phyloP scores from a whole-genome alignment of 1,140 invertebrate genomes.

The Laupala kohalensis region DNA sequence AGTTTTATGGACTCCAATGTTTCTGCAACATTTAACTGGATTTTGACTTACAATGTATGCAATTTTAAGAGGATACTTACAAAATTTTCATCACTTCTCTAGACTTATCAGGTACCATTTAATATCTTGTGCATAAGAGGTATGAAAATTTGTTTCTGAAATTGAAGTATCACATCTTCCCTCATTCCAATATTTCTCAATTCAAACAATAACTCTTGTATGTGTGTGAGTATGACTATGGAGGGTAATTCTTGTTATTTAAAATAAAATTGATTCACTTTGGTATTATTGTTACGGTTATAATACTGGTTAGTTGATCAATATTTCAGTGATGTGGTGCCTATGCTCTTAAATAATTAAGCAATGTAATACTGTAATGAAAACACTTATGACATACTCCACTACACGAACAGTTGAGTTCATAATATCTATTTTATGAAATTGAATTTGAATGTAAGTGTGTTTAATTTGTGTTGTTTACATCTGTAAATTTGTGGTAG shows the following conservation, averaged over 20 bases:
- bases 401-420: background rate
- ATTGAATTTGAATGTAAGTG: background rate
- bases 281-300: background rate
- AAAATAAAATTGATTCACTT: background rate
- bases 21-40: no score
- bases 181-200: background rate
- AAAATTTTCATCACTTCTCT: no score
- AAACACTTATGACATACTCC: background rate
- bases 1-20: no score
- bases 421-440: background rate
- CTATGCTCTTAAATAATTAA: background rate
- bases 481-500: background rate
- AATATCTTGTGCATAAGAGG: no score
- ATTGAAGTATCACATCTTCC: no score
- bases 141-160: no score
- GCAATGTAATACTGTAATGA: background rate
- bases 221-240: background rate
- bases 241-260: background rate
- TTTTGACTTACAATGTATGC: no score
- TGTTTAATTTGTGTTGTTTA: background rate
- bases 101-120: no score
- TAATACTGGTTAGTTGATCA: background rate
- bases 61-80: no score
- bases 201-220: background rate
- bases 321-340: background rate